Evolutionary conservation across 2,888 invertebrate species (phyloP).

Genomic region (Ptilodon capucinus): DNA sequence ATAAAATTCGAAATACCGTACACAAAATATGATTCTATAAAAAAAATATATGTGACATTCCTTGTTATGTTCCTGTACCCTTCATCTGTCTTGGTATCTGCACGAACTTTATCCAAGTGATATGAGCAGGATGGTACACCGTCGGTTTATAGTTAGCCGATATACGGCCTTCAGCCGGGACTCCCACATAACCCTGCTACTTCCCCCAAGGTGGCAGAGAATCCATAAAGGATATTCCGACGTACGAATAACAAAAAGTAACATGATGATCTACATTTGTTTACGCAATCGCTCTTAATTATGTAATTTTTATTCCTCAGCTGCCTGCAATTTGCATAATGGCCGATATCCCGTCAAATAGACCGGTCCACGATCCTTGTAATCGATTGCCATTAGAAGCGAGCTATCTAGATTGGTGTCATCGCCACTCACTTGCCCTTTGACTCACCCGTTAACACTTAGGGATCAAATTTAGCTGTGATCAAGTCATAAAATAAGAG

Average conservation of each 20-base stretch:
- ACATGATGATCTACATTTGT: neutral
- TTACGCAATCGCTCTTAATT: neutral
- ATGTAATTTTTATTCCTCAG: neutral
- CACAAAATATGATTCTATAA: no score
- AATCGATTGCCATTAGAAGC: constrained; percentile 34
- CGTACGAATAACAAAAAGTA: neutral
- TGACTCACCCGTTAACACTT: constrained; percentile 54
- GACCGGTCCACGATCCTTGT: constrained; percentile 31
- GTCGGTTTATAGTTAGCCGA: no score
- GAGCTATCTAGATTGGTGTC: constrained; percentile 52
- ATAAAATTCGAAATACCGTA: no score
- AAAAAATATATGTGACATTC: no score
- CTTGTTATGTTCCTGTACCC: no score
- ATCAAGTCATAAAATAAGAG: constrained; percentile 9
- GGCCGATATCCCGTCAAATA: neutral
- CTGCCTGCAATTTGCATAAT: neutral
- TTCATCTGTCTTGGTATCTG: no score
- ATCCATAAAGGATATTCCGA: no score
- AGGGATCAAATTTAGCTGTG: constrained; percentile 6
- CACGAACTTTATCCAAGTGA: no score
- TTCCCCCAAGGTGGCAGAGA: no score
- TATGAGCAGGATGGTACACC: no score
- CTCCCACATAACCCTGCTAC: no score
- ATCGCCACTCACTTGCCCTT: constrained; percentile 70
- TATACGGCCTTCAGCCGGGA: no score